A percentile compares a stretch with the other conserved stretches of the same genome.
Conservation (phyloP, 2,113 vertebrate species). For the Trogon surrucura region DNA sequence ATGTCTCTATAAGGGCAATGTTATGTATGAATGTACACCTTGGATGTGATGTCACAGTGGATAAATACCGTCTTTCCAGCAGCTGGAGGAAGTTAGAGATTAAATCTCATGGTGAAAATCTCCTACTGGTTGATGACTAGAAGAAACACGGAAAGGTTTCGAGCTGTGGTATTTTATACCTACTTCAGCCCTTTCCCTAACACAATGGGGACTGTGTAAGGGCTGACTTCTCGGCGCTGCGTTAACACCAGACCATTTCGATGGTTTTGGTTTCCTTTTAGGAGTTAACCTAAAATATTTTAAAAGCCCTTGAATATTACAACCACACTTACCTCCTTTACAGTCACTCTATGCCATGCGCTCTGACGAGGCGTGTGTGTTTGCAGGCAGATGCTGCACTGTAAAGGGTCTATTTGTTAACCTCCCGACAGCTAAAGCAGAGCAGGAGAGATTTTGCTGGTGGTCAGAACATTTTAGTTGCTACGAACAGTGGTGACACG, state of each 20-base stretch:
- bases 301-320: background rate
- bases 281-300: background rate
- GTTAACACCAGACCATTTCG: background rate
- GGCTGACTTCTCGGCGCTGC: background rate
- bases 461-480: background rate
- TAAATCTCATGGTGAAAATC: background rate
- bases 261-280: background rate
- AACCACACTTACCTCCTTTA: background rate
- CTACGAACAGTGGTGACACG: background rate
- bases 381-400: background rate
- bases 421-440: background rate
- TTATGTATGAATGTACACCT: background rate
- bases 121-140: background rate
- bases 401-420: background rate
- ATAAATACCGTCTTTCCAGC: background rate
- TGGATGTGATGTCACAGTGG: background rate
- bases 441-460: background rate
- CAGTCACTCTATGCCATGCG: background rate
- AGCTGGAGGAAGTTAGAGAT: background rate
- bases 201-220: background rate
- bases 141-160: background rate
- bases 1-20: background rate
- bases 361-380: background rate
- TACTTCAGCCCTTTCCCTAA: background rate
- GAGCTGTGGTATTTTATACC: background rate